phyloP scores from a whole-genome alignment of 2,888 invertebrate genomes.

The Capitulum mitella region DNA sequence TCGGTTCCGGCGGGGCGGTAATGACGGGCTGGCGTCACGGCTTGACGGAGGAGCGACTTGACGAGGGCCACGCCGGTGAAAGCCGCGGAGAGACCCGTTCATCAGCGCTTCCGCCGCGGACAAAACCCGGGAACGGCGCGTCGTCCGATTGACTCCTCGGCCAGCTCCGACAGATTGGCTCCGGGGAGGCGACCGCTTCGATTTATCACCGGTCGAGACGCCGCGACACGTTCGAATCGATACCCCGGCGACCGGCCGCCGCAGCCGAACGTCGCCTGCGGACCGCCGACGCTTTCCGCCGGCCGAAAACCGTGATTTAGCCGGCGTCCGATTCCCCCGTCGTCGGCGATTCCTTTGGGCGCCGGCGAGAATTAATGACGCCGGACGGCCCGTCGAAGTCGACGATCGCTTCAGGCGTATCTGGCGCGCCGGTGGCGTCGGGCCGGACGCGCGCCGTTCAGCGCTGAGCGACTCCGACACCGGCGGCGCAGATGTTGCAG shows the following conservation, averaged over 20 bases:
- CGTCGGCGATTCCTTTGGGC: no score
- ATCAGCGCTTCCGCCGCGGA: not conserved
- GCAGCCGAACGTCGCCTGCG: no score
- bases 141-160: not conserved
- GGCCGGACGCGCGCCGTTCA: no score
- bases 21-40: not conserved
- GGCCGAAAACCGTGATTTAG: no score
- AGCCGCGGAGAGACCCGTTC: not conserved
- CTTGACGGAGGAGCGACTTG: not conserved
- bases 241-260: not conserved
- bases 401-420: not conserved
- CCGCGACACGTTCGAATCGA: not conserved
- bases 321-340: no score
- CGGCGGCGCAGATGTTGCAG: constrained; percentile 12
- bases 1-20: not conserved
- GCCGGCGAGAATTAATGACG: not conserved
- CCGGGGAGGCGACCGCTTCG: not conserved
- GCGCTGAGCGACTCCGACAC: not conserved
- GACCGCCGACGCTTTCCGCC: no score
- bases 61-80: not conserved
- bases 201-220: not conserved
- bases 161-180: not conserved
- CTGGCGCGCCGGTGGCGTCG: not conserved
- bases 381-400: not conserved
- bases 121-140: not conserved